A percentile compares a stretch with the other conserved stretches of the same genome.
phyloP scores from a whole-genome alignment of 2,113 vertebrate species.

The Leptosomus discolor region DNA sequence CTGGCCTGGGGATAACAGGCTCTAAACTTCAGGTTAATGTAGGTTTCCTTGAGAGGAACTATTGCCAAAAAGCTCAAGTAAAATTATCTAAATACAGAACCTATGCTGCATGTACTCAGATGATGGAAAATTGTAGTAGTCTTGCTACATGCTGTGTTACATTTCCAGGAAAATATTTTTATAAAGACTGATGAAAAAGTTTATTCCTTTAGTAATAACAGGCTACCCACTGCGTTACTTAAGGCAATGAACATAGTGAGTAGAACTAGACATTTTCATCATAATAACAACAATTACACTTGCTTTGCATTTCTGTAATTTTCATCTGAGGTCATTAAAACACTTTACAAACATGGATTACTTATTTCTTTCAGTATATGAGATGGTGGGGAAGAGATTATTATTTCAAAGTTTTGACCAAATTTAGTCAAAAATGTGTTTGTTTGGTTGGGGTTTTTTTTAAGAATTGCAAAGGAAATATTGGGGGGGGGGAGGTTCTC shows the following conservation, averaged over 20 bases:
- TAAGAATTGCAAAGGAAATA: neutral
- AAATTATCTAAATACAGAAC: conserved; percentile 68
- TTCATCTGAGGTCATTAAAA: neutral
- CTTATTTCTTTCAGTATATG: neutral
- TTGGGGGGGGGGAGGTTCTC: fast-evolving
- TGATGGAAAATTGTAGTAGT: conserved; percentile 71
- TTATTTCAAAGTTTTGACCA: neutral
- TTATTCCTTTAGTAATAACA: conserved; percentile 74
- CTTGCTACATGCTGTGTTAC: conserved; percentile 71
- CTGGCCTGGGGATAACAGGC: conserved; percentile 70
- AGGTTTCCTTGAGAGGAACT: conserved; percentile 53
- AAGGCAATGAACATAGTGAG: conserved; percentile 28
- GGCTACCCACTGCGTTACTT: conserved; percentile 64
- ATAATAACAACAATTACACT: conserved; percentile 29
- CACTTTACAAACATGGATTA: neutral
- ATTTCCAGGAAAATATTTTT: conserved; percentile 80
- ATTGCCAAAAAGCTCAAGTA: conserved; percentile 64
- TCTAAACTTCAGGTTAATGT: conserved; percentile 60
- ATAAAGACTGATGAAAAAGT: conserved; percentile 76
- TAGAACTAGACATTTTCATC: conserved; percentile 27
- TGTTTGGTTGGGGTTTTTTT: neutral
- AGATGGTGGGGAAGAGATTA: neutral
- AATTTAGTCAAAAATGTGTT: neutral
- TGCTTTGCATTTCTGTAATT: conserved; percentile 29
- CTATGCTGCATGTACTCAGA: conserved; percentile 56